Percentiles rank a stretch among this genome's conserved stretches.
phyloP scores from a whole-genome alignment of 2,888 invertebrate species.

The Liposcelis brunnea region DNA sequence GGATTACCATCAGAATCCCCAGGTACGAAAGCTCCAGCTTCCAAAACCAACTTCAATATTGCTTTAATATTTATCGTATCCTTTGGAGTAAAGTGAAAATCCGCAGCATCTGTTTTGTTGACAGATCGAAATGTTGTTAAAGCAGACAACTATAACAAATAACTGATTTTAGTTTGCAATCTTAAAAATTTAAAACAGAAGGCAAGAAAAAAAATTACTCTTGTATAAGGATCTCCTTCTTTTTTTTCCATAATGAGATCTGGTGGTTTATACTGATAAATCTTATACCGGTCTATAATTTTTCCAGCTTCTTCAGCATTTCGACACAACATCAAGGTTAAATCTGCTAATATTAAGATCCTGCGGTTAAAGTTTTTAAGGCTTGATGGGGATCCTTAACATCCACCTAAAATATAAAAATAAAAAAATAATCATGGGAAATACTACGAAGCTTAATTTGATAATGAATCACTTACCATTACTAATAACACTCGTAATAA shows the following conservation, averaged over 20 bases:
- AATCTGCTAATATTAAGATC: slow-evolving; percentile 76
- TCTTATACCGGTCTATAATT: slow-evolving; percentile 88
- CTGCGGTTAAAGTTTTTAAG: slow-evolving; percentile 78
- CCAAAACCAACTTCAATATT: no score
- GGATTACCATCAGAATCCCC: no score
- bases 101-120: slow-evolving; percentile 94
- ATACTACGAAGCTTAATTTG: not conserved
- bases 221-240: slow-evolving; percentile 61
- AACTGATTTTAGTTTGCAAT: not conserved
- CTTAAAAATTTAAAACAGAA: not conserved
- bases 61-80: no score
- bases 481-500: slow-evolving; percentile 76
- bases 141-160: slow-evolving; percentile 30
- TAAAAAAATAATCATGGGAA: not conserved
- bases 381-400: slow-evolving; percentile 70
- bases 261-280: slow-evolving; percentile 86
- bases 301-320: slow-evolving; percentile 85
- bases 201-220: slow-evolving; percentile 33
- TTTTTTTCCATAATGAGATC: slow-evolving; percentile 84
- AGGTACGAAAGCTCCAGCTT: no score
- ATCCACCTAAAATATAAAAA: slow-evolving; percentile 44
- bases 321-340: slow-evolving; percentile 88
- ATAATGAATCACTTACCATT: slow-evolving; percentile 55
- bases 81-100: no score
- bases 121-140: slow-evolving; percentile 76